A percentile compares a stretch with the other conserved stretches of the same genome.
Conservation (phyloP, 2,113 vertebrate genomes). For the Microcebus tavaratra region DNA sequence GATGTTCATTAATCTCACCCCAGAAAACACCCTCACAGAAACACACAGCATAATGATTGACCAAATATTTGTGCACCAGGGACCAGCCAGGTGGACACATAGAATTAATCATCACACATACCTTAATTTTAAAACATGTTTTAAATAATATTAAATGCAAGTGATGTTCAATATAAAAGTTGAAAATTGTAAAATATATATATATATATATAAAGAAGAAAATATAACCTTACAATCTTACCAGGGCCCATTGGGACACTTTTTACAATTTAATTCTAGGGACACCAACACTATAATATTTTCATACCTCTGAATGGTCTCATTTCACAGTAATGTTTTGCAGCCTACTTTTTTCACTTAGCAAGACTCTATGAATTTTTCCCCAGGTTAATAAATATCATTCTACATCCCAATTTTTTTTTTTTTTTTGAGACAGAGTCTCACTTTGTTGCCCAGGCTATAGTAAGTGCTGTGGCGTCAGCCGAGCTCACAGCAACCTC, state of each 20-base stretch:
- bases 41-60: background rate
- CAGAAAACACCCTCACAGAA: background rate
- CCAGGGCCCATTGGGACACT: background rate
- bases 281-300: background rate
- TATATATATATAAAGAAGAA: background rate
- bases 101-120: background rate
- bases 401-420: background rate
- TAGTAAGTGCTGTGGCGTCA: too few species aligned
- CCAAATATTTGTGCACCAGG: background rate
- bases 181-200: background rate
- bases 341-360: background rate
- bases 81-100: background rate
- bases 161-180: background rate
- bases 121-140: background rate
- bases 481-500: too few species aligned
- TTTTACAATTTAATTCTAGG: background rate
- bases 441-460: too few species aligned
- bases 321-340: background rate
- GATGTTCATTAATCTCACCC: background rate
- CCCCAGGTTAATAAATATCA: background rate
- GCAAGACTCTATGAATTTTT: background rate
- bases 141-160: background rate
- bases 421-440: too few species aligned
- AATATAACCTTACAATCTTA: background rate
- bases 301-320: background rate